Evolutionary conservation across 2,888 invertebrate species (phyloP).

Genomic region (Cheilosia variabilis): DNA sequence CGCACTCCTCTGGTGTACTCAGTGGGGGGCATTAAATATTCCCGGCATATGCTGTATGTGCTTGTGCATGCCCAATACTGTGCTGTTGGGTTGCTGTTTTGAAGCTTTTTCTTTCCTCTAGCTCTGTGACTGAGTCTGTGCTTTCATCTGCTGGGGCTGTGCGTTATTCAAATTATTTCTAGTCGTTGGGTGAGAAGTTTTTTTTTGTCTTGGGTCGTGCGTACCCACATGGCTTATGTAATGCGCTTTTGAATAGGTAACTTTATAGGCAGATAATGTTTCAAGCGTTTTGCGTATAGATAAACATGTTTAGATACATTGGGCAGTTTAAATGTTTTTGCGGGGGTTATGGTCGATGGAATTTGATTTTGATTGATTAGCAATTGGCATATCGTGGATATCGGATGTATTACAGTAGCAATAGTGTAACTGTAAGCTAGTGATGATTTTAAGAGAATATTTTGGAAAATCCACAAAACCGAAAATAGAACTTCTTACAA

Average conservation of each 20-base stretch:
- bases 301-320: conserved; percentile 60
- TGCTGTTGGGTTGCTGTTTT: conserved; percentile 6
- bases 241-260: conserved; percentile 37
- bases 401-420: too few species aligned
- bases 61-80: neutral
- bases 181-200: conserved; percentile 6
- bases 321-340: neutral
- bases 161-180: conserved; percentile 19
- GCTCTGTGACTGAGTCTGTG: neutral
- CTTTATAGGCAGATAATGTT: conserved; percentile 26
- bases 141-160: neutral
- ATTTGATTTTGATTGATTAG: conserved; percentile 21
- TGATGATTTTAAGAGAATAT: too few species aligned
- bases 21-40: conserved; percentile 45
- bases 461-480: neutral
- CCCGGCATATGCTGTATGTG: conserved; percentile 47
- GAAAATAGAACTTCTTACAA: too few species aligned
- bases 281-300: neutral
- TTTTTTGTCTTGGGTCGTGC: neutral
- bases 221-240: conserved; percentile 53
- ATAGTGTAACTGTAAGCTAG: too few species aligned
- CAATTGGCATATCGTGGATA: neutral
- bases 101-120: conserved; percentile 45
- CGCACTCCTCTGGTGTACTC: neutral
- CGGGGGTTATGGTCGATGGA: neutral